Evolutionary conservation across 1,140 invertebrate genomes (phyloP).

Genomic region (Achatina immaculata): DNA sequence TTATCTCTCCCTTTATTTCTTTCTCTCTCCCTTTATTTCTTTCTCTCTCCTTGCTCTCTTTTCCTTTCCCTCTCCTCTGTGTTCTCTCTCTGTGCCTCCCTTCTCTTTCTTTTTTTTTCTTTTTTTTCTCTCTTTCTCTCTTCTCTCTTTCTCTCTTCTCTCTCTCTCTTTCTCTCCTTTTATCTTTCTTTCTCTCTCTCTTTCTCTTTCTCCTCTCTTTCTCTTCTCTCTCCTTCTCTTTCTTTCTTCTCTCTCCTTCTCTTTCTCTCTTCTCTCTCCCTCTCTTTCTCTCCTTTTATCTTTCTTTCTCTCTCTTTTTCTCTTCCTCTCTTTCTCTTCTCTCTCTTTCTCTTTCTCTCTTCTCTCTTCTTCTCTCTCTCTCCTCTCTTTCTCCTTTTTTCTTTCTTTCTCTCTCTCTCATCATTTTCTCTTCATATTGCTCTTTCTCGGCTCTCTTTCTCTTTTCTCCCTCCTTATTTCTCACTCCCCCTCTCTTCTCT

Average conservation of each 20-base stretch:
- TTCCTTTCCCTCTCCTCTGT: neutral
- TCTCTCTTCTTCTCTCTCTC: slow-evolving; percentile 20
- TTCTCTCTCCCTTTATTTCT: slow-evolving; percentile 6
- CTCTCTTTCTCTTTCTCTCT: slow-evolving; percentile 17
- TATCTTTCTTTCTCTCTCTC: too few relatives aligned
- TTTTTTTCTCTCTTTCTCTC: too few relatives aligned
- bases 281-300: neutral
- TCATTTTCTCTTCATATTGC: too few relatives aligned
- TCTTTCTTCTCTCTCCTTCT: neutral
- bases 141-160: too few relatives aligned
- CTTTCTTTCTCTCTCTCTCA: neutral
- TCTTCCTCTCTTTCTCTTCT: neutral
- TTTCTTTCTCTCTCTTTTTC: neutral
- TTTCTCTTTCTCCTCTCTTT: too few relatives aligned
- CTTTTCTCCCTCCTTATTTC: too few relatives aligned
- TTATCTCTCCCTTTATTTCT: neutral
- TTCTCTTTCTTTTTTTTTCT: too few relatives aligned
- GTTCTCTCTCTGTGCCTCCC: neutral
- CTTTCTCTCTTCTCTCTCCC: neutral
- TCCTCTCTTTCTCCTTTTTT: neutral
- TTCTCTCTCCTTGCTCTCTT: slow-evolving; percentile 6
- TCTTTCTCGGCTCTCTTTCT: too few relatives aligned
- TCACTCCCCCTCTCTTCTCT: too few relatives aligned
- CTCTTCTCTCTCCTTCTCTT: too few relatives aligned
- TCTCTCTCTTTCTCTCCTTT: too few relatives aligned